Base-by-base conservation (phyloP, 2,797 vertebrate species). In the Cyprinodon diabolis region DNA sequence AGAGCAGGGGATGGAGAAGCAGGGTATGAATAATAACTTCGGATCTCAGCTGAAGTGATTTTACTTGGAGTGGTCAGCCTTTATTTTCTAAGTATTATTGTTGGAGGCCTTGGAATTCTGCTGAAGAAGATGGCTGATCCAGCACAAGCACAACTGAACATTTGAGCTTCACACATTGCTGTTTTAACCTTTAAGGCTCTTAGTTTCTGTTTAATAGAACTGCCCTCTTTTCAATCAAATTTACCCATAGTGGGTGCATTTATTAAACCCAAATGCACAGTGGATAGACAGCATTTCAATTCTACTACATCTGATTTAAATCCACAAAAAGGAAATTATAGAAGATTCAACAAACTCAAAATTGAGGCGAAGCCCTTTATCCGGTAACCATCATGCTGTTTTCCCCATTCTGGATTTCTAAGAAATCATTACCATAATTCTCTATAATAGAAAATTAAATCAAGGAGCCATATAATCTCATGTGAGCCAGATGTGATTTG, bases 81-180 rank as follows among this genome's bases (percentile, higher is more conserved):
- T 95, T 94, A 94, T 95, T 95, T 93, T 94, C 92, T 92, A 90
- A 93, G 93, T 95, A 91, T 96, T 96, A 94, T 93, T 94, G 89
- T 95, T 96, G 95, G 95, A 94, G 89, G 82, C 77, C 17, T 51
- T 84, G 73, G 83, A 80, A 77, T 91, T 94, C 92, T 93, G 93
- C 91, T 93, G 93, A 94, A 94, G 93, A 81, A 90, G 91, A 78
- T 4, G 10, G 73, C 82, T 69, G 92, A 92, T 95, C 95, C 95
- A 95, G 92, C 86, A 94, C 93, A 91, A 92, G 94, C 88, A 91
- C 91, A 91, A 90, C 84, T 89, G 91, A 93, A 93, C 91, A 93
- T 90, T 76, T 88, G 90, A 93, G 93, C 91, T 92, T 66, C 68
- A 10, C 75, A 77, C 88, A 79, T 87, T 95, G 93, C 95, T 95